A percentile compares a stretch with the other conserved stretches of the same genome.
Evolutionary conservation across 2,113 vertebrate genomes (phyloP).

Genomic region (Hypocryptadius cinnamomeus): DNA sequence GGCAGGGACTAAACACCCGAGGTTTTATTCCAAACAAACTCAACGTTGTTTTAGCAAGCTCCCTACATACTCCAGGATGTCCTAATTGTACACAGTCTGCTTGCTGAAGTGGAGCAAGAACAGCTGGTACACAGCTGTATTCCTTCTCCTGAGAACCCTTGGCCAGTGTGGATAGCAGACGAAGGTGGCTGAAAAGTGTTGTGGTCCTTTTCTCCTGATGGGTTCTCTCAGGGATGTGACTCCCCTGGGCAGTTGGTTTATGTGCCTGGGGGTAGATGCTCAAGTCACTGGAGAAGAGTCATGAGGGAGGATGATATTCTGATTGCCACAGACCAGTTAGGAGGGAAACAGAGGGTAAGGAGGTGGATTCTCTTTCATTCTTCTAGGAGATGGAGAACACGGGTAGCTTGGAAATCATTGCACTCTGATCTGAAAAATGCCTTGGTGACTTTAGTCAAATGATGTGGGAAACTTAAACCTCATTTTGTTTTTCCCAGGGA

Average conservation of each 20-base stretch:
- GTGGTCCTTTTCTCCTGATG: not conserved
- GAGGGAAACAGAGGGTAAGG: not conserved
- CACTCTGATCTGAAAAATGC: not conserved
- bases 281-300: not conserved
- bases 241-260: not conserved
- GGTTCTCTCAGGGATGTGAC: not conserved
- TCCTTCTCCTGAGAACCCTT: conserved; percentile 35
- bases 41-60: not conserved
- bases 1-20: not conserved
- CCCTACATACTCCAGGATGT: not conserved
- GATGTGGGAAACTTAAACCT: not conserved
- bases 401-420: not conserved
- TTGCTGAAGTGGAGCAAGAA: conserved; percentile 13
- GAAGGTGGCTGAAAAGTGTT: not conserved
- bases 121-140: conserved; percentile 65
- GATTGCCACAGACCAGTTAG: not conserved
- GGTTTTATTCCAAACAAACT: not conserved
- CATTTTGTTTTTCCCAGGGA: not conserved
- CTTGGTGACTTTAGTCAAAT: not conserved
- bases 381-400: not conserved
- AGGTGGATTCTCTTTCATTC: not conserved
- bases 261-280: not conserved
- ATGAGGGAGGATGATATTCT: not conserved
- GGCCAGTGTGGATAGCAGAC: not conserved
- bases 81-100: not conserved